Base-by-base conservation (phyloP, 2,888 invertebrate genomes). In the Limnephilus rhombicus region DNA sequence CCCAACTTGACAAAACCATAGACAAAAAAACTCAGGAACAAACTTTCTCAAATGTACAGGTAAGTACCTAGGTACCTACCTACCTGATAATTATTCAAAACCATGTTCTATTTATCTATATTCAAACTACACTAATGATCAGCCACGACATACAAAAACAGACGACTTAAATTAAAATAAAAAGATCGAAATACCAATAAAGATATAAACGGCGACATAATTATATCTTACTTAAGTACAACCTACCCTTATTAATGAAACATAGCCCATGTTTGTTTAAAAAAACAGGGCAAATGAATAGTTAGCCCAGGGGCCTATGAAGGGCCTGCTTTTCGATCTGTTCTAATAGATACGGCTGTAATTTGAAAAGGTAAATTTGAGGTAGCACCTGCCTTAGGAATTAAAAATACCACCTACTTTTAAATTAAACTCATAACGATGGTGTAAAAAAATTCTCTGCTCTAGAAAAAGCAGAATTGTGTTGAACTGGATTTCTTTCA, bases 331-430 rank as follows among this genome's bases (percentile, higher is more conserved):
- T 24, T 45, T 34, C 34, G 86, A 86, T 86, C 29, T 41, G 24
- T 41, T 86, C 86, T 49, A 86, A 49, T 45, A 86, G 86, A 86
- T 86, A 86, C 0, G 37, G 45, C 5, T 86, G 13, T 86, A 86
- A 86, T 86, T 86, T 86, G 37, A 45, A 86, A 83, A 37, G 86
- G 86, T 86, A 86, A 45, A 86, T 86, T 45, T 86, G 37, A 41
- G 45, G 29, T 86, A 86, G 45, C 86, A 86, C 86, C 86, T 86
- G 86, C 86, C 86, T n/a, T 7, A 15, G 31, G 37, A 83, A 83
- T 41, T 68, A 68, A 68, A 68, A 24, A 68, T 68, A 24, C 24
- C 24, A 68, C 68, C 68, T 68, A 68, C 24, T 68, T 68, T 68
- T 68, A 24, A 24, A 68, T 24, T 2, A n/a, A n/a, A 68, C 68